These are phyloP conservation scores for Eledona agricola DNA, from an alignment of 2,888 invertebrate genomes.

Conservation along the genomic window DNA sequence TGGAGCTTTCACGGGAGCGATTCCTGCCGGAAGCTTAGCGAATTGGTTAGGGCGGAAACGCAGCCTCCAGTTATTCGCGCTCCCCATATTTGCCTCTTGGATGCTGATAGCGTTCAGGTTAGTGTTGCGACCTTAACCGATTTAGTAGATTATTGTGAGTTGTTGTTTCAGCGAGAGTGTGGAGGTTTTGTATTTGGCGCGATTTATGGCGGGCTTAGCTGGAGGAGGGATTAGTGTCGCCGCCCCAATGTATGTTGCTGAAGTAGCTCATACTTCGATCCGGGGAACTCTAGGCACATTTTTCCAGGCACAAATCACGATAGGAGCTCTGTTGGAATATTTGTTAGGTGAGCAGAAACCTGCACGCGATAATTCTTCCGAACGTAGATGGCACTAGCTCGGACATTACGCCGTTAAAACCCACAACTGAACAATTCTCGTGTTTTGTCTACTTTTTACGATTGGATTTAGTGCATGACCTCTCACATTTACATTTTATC, in stretches of 20 bases:
- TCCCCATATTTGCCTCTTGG: slow-evolving; percentile 68
- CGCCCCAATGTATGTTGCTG: slow-evolving; percentile 72
- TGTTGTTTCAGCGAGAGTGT: slow-evolving; percentile 45
- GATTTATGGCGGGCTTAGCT: slow-evolving; percentile 71
- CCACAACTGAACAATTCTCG: too few relatives aligned
- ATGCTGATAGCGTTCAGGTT: slow-evolving; percentile 68
- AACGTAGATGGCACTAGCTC: too few relatives aligned
- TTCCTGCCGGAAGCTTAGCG: slow-evolving; percentile 67
- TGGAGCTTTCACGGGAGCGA: slow-evolving; percentile 67
- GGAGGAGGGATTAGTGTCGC: slow-evolving; percentile 71
- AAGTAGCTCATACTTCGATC: slow-evolving; percentile 70
- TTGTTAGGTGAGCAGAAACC: slow-evolving; percentile 64
- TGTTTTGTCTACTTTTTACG: too few relatives aligned
- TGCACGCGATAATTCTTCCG: too few relatives aligned
- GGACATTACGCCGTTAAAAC: too few relatives aligned
- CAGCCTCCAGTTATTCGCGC: slow-evolving; percentile 64
- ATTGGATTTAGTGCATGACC: too few relatives aligned
- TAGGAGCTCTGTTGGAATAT: slow-evolving; percentile 72
- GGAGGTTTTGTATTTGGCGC: slow-evolving; percentile 64
- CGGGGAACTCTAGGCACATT: slow-evolving; percentile 74
- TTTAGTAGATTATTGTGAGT: neutral
- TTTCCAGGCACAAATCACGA: slow-evolving; percentile 73
- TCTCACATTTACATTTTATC: too few relatives aligned
- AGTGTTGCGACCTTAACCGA: too few relatives aligned
- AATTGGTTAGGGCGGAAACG: slow-evolving; percentile 68